Base-by-base conservation (phyloP, 2,113 vertebrate species). In the Plecotus auritus region DNA sequence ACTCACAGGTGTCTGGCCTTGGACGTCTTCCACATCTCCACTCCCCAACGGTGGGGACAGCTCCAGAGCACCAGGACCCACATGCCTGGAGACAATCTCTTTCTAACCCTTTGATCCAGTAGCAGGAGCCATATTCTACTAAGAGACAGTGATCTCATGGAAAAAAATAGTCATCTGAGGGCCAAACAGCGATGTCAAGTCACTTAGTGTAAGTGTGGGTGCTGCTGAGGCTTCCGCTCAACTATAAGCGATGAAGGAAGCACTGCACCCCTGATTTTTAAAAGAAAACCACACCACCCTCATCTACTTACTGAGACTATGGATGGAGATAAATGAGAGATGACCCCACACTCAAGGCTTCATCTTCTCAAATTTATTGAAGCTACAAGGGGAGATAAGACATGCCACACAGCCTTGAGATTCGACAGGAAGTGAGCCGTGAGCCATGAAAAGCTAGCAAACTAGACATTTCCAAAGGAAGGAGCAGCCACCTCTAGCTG, bases 81-180 rank as follows among this genome's bases (percentile, higher is more conserved):
- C 32, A 72, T 54, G 84, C 92, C 92, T 93, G 56, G 22, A 97
- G 88, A 94, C 92, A 85, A 64, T 66, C 77, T 94, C 93, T 56
- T 80, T 11, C 87, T 94, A 92, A 96, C 90, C 97, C 93, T 76
- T 93, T 92, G 93, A 96, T 87, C 96, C 94, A 54, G 66, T 14
- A 26, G 70, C 47, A 66, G 96, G 90, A 96, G 85, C 90, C 92
- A 92, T 86, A 77, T 94, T 95, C 97, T 96, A 97, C 94, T 93
- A 96, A 93, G 66, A 81, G 92, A 90, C 37, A 20, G 76, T 96
- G 95, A 96, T 85, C 81, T 93, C 96, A 45, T 90, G 96, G 95
- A 84, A 93, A 94, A 93, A 70, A 22, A 23, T 9, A 84, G 84
- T 90, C 90, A 85, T 54, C 45, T 1, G 0, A 76, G 70, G 47